phyloP scores from a whole-genome alignment of 1,140 invertebrate species.

The Philopotamus ludificatus region DNA sequence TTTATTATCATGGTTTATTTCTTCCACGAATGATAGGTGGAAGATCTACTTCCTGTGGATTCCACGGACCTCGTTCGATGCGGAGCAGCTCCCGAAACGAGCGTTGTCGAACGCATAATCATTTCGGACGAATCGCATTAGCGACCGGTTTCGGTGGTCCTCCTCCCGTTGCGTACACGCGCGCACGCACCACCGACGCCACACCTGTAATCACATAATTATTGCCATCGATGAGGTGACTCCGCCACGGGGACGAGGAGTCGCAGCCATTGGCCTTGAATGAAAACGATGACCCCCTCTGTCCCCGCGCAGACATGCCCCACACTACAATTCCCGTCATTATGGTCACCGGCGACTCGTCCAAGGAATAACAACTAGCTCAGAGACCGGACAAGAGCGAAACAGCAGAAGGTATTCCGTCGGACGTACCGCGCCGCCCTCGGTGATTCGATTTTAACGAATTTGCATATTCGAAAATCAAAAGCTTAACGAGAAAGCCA shows the following conservation, averaged over 20 bases:
- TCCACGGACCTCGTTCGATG: too few relatives aligned
- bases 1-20: too few relatives aligned
- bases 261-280: background rate
- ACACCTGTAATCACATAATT: constrained; percentile 26
- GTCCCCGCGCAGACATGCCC: too few relatives aligned
- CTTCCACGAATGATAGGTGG: too few relatives aligned
- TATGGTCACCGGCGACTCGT: background rate
- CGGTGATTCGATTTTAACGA: too few relatives aligned
- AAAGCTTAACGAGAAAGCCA: too few relatives aligned
- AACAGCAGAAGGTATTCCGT: background rate
- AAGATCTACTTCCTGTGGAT: too few relatives aligned
- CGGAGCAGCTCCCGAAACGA: background rate
- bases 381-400: background rate
- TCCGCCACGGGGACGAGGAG: background rate
- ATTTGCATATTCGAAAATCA: too few relatives aligned
- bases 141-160: background rate
- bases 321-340: background rate
- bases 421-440: too few relatives aligned
- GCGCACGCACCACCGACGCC: background rate
- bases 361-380: background rate
- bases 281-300: background rate
- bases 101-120: background rate
- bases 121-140: background rate
- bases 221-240: constrained; percentile 17
- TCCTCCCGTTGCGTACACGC: background rate